Evolutionary conservation across 2,797 vertebrate species (phyloP).

Genomic region (Diglossa cyanea): DNA sequence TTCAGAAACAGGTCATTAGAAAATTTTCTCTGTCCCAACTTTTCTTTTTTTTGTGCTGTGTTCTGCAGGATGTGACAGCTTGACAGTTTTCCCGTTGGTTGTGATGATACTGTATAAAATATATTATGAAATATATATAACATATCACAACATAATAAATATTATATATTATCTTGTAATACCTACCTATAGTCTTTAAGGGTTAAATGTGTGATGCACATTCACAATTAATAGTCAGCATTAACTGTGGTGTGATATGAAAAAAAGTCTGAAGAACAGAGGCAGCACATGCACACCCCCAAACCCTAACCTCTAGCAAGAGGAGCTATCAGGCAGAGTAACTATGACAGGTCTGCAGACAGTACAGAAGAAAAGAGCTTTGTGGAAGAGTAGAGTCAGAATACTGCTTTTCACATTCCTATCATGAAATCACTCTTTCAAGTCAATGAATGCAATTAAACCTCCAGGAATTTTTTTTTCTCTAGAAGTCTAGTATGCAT

Average conservation of each 20-base stretch:
- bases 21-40: not conserved
- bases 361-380: not conserved
- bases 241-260: not conserved
- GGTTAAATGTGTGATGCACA: not conserved
- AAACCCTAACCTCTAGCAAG: not conserved
- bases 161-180: not conserved
- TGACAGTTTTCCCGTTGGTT: not conserved
- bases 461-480: not conserved
- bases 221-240: not conserved
- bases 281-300: fast-evolving
- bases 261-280: not conserved
- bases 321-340: not conserved
- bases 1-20: not conserved
- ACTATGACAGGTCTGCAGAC: not conserved
- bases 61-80: not conserved
- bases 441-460: not conserved
- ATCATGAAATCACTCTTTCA: not conserved
- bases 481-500: not conserved
- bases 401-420: not conserved
- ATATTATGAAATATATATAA: too few species aligned
- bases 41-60: not conserved
- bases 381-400: not conserved
- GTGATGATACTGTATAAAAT: not conserved
- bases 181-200: not conserved
- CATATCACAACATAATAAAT: not conserved